Percentiles rank a stretch among this genome's conserved stretches.
These are phyloP conservation scores for Heliconius eleuchia DNA, from an alignment of 1,140 invertebrate species.

Conservation along the genomic window DNA sequence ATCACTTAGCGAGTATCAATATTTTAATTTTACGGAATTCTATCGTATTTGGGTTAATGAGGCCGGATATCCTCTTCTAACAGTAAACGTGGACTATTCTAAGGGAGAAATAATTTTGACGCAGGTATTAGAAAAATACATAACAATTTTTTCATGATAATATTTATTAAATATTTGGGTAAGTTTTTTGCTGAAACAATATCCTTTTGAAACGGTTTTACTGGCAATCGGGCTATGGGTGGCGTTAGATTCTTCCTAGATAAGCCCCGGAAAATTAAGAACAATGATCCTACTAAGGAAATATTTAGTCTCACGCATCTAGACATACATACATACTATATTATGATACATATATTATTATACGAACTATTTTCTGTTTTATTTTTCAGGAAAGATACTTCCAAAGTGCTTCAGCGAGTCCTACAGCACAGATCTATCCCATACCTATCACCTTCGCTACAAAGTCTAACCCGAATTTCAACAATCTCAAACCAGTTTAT, in stretches of 20 bases:
- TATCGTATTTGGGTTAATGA: constrained; percentile 84
- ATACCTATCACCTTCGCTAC: constrained; percentile 84
- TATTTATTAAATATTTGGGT: too few species aligned
- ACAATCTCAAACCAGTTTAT: constrained; percentile 78
- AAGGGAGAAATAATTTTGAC: constrained; percentile 69
- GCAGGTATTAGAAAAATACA: constrained; percentile 64
- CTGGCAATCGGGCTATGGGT: too few species aligned
- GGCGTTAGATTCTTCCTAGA: too few species aligned
- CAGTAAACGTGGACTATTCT: constrained; percentile 76
- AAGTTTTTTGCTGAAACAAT: too few species aligned
- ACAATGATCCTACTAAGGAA: too few species aligned
- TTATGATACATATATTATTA: background rate
- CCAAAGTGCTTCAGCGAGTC: constrained; percentile 44
- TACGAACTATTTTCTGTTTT: background rate
- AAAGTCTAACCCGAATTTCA: constrained; percentile 77
- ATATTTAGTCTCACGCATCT: background rate
- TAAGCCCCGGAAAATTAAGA: too few species aligned
- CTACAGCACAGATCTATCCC: constrained; percentile 77
- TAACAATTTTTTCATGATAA: background rate
- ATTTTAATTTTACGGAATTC: constrained; percentile 63
- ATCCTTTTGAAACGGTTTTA: too few species aligned
- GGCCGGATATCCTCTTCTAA: constrained; percentile 88
- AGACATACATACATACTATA: too few species aligned
- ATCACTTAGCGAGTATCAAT: constrained; percentile 50
- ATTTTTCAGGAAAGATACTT: constrained; percentile 70